phyloP scores from a whole-genome alignment of 2,113 vertebrate species.

The Leptosomus discolor region DNA sequence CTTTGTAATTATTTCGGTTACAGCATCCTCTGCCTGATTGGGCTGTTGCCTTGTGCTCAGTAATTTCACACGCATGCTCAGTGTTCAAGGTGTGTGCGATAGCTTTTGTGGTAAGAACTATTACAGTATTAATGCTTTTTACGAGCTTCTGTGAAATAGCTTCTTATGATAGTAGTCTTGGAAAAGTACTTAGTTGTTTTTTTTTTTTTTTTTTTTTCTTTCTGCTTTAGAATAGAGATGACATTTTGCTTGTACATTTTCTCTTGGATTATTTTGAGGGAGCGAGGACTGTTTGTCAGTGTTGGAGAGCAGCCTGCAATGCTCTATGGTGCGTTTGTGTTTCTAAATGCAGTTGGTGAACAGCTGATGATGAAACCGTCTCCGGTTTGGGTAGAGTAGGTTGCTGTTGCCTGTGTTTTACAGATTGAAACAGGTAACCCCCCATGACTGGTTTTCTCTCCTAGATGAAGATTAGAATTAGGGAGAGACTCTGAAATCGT shows the following conservation, averaged over 20 bases:
- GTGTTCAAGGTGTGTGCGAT: background rate
- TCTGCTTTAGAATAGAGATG: background rate
- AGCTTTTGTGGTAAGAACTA: background rate
- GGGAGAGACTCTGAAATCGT: background rate
- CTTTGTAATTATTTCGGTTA: background rate
- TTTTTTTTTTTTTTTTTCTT: background rate
- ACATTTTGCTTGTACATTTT: background rate
- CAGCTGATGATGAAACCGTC: background rate
- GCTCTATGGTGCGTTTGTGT: background rate
- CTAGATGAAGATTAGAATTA: background rate
- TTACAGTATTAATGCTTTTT: background rate
- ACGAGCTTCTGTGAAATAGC: background rate
- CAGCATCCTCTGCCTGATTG: background rate
- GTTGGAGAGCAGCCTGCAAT: background rate
- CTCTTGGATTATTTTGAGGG: background rate
- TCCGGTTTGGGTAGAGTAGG: background rate
- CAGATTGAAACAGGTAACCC: background rate
- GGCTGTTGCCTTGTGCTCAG: background rate
- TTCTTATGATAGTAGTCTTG: background rate
- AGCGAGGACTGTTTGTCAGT: background rate
- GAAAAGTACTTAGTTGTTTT: background rate
- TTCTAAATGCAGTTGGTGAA: background rate
- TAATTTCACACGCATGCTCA: background rate
- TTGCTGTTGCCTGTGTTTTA: background rate
- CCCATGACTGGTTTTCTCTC: background rate